Evolutionary conservation across 2,888 invertebrate species (phyloP).

Genomic region (Muschampia plurimacula): DNA sequence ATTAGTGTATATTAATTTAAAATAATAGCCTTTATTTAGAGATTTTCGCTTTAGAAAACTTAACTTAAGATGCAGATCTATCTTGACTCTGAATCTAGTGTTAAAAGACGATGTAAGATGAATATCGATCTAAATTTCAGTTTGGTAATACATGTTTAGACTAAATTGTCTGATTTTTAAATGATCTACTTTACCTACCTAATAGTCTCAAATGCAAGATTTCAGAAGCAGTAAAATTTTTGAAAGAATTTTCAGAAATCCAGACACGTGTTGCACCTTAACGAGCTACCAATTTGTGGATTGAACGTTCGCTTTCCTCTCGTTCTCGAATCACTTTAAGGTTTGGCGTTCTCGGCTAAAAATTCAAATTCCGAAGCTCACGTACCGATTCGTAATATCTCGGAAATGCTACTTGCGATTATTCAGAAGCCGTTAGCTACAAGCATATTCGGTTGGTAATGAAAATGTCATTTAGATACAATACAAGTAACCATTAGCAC

Average conservation of each 20-base stretch:
- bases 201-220: background rate
- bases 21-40: too few species aligned
- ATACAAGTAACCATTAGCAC: background rate
- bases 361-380: background rate
- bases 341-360: slow-evolving; percentile 11
- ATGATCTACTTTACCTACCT: background rate
- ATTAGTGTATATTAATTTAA: too few species aligned
- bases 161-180: too few species aligned
- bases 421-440: background rate
- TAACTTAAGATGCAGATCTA: too few species aligned
- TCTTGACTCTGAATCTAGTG: too few species aligned
- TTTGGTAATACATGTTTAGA: too few species aligned
- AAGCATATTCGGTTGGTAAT: background rate
- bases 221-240: slow-evolving; percentile 1
- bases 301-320: slow-evolving; percentile 16
- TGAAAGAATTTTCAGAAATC: slow-evolving; percentile 11
- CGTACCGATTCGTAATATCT: background rate
- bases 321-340: slow-evolving; percentile 16
- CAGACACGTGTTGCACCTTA: slow-evolving; percentile 24
- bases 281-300: slow-evolving; percentile 33
- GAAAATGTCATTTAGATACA: background rate
- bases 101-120: too few species aligned
- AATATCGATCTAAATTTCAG: too few species aligned
- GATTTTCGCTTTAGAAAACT: too few species aligned
- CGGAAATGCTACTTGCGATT: background rate